Percentiles rank a stretch among this genome's conserved stretches.
Conservation (phyloP, 2,888 invertebrate species). For the Metellina segmentata region DNA sequence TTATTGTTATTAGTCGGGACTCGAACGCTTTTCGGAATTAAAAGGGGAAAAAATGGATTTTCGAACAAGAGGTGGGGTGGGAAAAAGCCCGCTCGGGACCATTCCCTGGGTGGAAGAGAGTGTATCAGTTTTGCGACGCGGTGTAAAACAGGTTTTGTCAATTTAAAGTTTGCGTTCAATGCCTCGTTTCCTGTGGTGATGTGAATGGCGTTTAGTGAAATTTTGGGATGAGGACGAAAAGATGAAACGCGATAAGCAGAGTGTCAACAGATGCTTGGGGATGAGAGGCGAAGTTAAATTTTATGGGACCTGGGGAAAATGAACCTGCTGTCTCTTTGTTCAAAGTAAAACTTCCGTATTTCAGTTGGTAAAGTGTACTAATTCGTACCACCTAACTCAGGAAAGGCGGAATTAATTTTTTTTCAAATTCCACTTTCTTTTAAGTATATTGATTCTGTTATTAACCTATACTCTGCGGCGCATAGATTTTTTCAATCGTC, state of each 20-base stretch:
- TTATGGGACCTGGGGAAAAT: too few species aligned
- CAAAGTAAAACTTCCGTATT: too few species aligned
- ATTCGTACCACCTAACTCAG: too few species aligned
- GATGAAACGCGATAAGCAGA: neutral
- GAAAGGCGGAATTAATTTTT: too few species aligned
- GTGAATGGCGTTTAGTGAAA: neutral
- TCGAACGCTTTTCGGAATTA: neutral
- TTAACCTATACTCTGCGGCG: too few species aligned
- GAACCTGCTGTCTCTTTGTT: too few species aligned
- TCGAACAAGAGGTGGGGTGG: neutral
- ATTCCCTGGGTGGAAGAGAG: neutral
- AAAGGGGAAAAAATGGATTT: neutral
- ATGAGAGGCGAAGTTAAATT: too few species aligned
- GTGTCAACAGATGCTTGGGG: too few species aligned
- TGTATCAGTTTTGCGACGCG: neutral
- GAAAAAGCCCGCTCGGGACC: neutral
- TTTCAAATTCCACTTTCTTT: too few species aligned
- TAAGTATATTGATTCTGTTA: too few species aligned
- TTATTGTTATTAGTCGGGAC: neutral
- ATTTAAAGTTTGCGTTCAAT: neutral
- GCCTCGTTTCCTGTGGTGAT: neutral
- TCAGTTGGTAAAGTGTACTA: too few species aligned
- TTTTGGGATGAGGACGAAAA: neutral
- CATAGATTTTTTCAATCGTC: too few species aligned
- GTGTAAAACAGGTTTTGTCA: neutral